Evolutionary conservation across 2,113 vertebrate genomes (phyloP), one percentile per base, ranked within the genome.

Genomic region (Scopus umbretta): DNA sequence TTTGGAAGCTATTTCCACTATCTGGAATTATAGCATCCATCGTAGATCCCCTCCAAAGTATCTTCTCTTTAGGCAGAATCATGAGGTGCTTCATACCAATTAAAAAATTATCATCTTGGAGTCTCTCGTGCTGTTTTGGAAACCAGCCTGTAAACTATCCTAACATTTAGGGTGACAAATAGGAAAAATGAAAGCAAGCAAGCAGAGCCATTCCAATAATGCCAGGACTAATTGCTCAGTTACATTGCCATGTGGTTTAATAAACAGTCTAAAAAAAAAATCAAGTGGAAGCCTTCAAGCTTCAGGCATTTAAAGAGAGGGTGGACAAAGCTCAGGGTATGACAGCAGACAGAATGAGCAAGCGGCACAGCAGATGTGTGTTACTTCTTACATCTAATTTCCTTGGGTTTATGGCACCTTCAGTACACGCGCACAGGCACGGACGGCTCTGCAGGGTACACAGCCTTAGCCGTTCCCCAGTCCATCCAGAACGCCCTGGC

Each of bases 161-260:
- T 94, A 87, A 96, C 92, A 96, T 95, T 96, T 96, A 95, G 94
- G 73, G 88, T 82, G 83, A 67, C 27, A 53, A 47, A 65, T 8
- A 79, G 49, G 66, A 74, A 87, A 92, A 92, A 86, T 2, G 17
- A 88, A 96, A 90, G 82, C 88, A 92, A 88, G 90, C 68, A 85
- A 78, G 81, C 65, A 56, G 65, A 95, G 53, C 42, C 83, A 94
- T 61, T 91, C 67, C 78, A 81, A 20, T 47, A 89, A 95, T 29
- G 49, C 83, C 88, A 94, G 86, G 73, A 92, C 58, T 96, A 91
- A 94, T 75, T 85, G 66, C 88, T 95, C 73, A 5, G 1, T 36
- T 81, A 32, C 3, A 3, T 13, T 84, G 49, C 52, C 56, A 32
- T 52, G 86, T 72, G 61, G 30, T 75, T 55, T 72, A 58, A 59